Evolutionary conservation across 2,797 vertebrate species (phyloP).

Genomic region (Euphonia xanthogaster): DNA sequence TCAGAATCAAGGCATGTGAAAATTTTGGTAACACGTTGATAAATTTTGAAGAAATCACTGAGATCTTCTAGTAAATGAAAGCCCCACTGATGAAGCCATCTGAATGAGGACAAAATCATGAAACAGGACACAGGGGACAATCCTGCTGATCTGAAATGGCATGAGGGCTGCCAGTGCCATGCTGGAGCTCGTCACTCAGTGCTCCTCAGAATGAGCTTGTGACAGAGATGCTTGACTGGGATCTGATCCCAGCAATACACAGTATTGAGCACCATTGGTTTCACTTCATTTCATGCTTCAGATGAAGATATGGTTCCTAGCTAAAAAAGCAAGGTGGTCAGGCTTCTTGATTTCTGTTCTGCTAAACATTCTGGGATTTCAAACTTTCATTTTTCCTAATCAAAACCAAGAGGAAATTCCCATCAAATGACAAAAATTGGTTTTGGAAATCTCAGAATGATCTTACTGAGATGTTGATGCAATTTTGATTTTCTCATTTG

Average conservation of each 20-base stretch:
- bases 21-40: fast-evolving
- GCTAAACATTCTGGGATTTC: background rate
- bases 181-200: fast-evolving
- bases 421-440: background rate
- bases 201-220: background rate
- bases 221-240: background rate
- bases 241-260: background rate
- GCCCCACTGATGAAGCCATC: background rate
- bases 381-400: background rate
- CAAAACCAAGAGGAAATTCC: background rate
- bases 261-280: background rate
- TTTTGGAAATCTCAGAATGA: background rate
- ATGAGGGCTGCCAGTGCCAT: background rate
- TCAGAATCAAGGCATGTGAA: background rate
- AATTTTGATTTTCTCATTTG: slow-evolving; percentile 5
- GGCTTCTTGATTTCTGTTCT: background rate
- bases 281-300: background rate
- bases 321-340: background rate
- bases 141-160: background rate
- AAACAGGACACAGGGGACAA: background rate
- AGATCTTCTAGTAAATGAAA: background rate
- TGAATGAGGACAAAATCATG: background rate
- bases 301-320: background rate
- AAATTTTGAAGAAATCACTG: background rate
- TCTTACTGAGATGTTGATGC: background rate